Conservation (phyloP, 2,113 vertebrate genomes). For the Todiramphus chloris region DNA sequence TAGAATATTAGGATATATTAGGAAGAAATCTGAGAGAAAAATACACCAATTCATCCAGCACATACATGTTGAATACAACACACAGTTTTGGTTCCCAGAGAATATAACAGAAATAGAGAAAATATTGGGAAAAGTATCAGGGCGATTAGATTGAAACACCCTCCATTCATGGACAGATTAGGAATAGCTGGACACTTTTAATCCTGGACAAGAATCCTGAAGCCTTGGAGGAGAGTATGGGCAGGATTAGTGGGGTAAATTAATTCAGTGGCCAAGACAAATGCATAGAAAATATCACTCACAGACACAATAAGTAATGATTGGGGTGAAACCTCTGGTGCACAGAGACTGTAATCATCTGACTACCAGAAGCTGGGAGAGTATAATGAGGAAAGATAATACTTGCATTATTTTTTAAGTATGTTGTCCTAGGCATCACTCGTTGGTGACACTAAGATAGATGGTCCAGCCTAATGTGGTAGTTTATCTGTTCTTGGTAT, state of each 20-base stretch:
- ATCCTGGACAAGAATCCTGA: neutral
- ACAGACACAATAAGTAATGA: neutral
- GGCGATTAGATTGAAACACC: neutral
- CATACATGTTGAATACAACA: neutral
- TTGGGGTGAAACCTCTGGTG: neutral
- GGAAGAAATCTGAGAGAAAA: neutral
- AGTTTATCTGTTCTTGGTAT: neutral
- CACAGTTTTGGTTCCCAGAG: neutral
- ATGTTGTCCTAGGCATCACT: neutral
- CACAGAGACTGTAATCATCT: neutral
- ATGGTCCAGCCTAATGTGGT: neutral
- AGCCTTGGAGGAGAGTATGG: neutral
- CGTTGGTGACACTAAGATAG: neutral
- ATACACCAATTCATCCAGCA: neutral
- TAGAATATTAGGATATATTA: neutral
- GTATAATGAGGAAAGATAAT: neutral
- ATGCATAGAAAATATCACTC: neutral
- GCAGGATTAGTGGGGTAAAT: neutral
- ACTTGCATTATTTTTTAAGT: neutral
- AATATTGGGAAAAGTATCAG: neutral
- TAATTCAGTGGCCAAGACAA: neutral
- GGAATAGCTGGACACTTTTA: neutral
- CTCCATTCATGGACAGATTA: neutral
- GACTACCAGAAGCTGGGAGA: neutral
- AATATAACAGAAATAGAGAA: neutral